Percentiles rank a stretch among this genome's conserved stretches.
Conservation (phyloP, 1,140 invertebrate species). For the Drosophila punjabiensis region DNA sequence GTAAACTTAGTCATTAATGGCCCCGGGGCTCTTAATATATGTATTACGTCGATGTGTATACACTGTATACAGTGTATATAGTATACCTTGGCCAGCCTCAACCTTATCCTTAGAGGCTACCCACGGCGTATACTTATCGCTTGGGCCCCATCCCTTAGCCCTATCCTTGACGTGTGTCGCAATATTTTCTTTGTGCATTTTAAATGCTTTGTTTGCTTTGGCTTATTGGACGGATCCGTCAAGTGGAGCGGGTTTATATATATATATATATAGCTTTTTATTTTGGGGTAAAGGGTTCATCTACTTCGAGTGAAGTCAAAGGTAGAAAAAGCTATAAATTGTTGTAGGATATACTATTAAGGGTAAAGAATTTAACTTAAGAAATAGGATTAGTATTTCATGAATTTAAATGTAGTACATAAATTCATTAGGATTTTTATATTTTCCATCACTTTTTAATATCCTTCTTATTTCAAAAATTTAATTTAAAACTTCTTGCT, state of each 20-base stretch:
- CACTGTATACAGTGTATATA: slow-evolving; percentile 24
- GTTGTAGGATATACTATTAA: too few relatives aligned
- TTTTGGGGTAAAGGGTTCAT: slow-evolving; percentile 17
- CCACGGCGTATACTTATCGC: slow-evolving; percentile 38
- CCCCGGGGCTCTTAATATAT: slow-evolving; percentile 70
- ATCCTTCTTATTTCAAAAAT: too few relatives aligned
- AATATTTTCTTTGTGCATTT: slow-evolving; percentile 78
- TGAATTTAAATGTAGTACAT: not conserved
- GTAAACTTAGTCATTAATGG: slow-evolving; percentile 75
- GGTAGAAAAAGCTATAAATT: not conserved
- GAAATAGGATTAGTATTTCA: not conserved
- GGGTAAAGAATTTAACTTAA: not conserved
- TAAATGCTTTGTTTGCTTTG: slow-evolving; percentile 68
- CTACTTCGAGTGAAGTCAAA: not conserved
- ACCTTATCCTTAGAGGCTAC: slow-evolving; percentile 15
- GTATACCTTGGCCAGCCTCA: slow-evolving; percentile 37
- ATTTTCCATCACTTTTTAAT: not conserved
- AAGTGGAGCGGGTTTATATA: not conserved
- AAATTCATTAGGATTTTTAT: not conserved
- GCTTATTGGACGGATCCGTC: slow-evolving; percentile 59
- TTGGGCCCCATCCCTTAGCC: slow-evolving; percentile 19
- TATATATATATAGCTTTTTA: not conserved
- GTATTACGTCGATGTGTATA: slow-evolving; percentile 40
- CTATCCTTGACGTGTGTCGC: slow-evolving; percentile 58
- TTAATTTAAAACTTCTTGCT: not conserved